Evolutionary conservation across 92 coral and sea anemone genomes (phyloP), one percentile per base, ranked within the genome.

Genomic region (Palythoa heliodiscus): DNA sequence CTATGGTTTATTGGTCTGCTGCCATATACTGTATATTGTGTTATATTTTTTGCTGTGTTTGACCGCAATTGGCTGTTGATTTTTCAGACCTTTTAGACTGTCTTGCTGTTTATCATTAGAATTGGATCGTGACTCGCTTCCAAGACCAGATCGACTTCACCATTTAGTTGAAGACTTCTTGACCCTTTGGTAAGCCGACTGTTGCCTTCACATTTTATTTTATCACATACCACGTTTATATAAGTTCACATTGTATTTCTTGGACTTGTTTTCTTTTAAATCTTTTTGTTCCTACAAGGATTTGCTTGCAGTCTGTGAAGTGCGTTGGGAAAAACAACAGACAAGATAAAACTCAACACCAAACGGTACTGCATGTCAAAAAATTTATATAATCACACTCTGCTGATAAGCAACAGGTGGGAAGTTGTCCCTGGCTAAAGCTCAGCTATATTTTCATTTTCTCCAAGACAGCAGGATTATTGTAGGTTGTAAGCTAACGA

Each of bases 101-200:
- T 64, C 15, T 48, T 80, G 20, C 22, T 66, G 19, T 22, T 47
- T 35, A 57, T 14, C 24, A 82, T 50, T 40, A 87, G 87, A 71
- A 64, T 52, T 84, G 68, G 85, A 87, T n/a, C 86, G 78, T 25
- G 82, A 78, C 73, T 19, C 60, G 24, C 88, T 97, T 25, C 99
- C 99, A 54, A 91, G 95, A 82, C 99, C 99, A 38, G 88, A 94
- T 81, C 97, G 99, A 48, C 61, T 97, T 17, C 99, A 97, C 75
- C 99, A 97, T 84, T 70, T 97, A 17, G 99, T 97, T 54, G 99
- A 97, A 81, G 99, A 97, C 79, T 97, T 97, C 70, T 74, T 97
- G 35, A 97, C 99, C 7, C 50, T 55, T 19, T 97, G 99, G 99
- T 94, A 80, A 58, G 95, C 29, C 60, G 48, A 16, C 67, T 74